A percentile compares a stretch with the other conserved stretches of the same genome.
phyloP scores from a whole-genome alignment of 2,888 invertebrate species.

The Callyntrura sp. region DNA sequence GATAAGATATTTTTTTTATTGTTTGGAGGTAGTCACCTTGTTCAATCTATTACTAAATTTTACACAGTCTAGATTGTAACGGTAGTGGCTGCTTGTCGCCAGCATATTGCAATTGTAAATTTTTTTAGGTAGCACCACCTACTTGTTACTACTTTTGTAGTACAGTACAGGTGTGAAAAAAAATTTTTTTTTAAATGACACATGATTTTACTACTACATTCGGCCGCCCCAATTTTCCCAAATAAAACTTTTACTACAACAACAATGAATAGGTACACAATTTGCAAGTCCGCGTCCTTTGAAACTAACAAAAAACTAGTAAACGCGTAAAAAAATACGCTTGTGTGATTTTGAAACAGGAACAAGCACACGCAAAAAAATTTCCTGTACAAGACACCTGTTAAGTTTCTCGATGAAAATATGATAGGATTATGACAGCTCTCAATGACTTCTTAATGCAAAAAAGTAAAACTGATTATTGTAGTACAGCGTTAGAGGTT shows the following conservation, averaged over 20 bases:
- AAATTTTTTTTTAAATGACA: too few relatives aligned
- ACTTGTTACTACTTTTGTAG: neutral
- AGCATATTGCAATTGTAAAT: too few relatives aligned
- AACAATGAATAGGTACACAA: neutral
- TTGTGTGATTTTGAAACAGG: constrained; percentile 30
- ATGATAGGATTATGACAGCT: neutral
- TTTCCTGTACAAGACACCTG: neutral
- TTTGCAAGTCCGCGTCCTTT: neutral
- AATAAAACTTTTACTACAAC: neutral
- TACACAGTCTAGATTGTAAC: too few relatives aligned
- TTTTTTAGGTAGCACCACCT: neutral
- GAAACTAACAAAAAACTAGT: neutral
- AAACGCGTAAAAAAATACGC: neutral
- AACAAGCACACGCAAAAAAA: constrained; percentile 14
- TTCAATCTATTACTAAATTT: neutral
- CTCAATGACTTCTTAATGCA: neutral
- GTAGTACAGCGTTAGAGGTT: neutral
- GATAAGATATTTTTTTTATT: constrained; percentile 1
- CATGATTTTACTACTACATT: neutral
- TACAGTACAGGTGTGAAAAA: constrained; percentile 25
- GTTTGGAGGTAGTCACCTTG: constrained; percentile 26
- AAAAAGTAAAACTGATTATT: constrained; percentile 34
- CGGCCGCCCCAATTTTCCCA: neutral
- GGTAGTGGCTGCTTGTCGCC: too few relatives aligned
- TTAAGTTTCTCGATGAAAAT: constrained; percentile 1